Percentiles rank a stretch among this genome's conserved stretches.
Conservation (phyloP, 2,113 vertebrate species). For the Chionodraco myersi region DNA sequence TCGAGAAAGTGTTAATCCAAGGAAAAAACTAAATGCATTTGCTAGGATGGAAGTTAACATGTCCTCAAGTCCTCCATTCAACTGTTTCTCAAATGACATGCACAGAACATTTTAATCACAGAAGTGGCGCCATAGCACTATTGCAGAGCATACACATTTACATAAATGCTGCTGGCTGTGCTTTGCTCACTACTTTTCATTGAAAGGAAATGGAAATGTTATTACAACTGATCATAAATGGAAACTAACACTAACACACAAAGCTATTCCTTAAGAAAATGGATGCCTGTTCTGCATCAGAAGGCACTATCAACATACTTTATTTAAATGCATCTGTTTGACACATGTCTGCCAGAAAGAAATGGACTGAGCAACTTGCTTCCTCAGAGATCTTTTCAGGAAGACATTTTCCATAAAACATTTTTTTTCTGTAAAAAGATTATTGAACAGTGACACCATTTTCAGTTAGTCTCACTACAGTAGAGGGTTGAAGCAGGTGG, state of each 20-base stretch:
- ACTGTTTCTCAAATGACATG: background rate
- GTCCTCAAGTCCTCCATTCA: background rate
- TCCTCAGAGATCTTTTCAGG: background rate
- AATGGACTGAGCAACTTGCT: background rate
- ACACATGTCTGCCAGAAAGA: background rate
- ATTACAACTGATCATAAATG: slow-evolving; percentile 3
- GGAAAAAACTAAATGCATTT: background rate
- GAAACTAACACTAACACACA: slow-evolving; percentile 1
- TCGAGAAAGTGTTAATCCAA: background rate
- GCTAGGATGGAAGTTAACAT: background rate
- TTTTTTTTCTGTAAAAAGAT: slow-evolving; percentile 9
- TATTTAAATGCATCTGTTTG: background rate
- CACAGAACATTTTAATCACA: background rate
- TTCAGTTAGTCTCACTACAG: slow-evolving; percentile 1
- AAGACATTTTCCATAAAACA: background rate
- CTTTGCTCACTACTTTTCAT: slow-evolving; percentile 9
- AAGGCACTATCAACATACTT: too few relatives aligned
- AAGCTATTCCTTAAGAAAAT: background rate
- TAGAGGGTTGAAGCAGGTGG: slow-evolving; percentile 40
- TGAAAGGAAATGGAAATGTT: slow-evolving; percentile 7
- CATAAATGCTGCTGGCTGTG: slow-evolving; percentile 18
- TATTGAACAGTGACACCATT: slow-evolving; percentile 16
- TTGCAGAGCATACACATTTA: background rate
- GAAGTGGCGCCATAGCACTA: background rate
- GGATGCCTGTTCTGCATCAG: background rate